Evolutionary conservation across 2,797 vertebrate species (phyloP).

Genomic region (Enteromius radiatus): DNA sequence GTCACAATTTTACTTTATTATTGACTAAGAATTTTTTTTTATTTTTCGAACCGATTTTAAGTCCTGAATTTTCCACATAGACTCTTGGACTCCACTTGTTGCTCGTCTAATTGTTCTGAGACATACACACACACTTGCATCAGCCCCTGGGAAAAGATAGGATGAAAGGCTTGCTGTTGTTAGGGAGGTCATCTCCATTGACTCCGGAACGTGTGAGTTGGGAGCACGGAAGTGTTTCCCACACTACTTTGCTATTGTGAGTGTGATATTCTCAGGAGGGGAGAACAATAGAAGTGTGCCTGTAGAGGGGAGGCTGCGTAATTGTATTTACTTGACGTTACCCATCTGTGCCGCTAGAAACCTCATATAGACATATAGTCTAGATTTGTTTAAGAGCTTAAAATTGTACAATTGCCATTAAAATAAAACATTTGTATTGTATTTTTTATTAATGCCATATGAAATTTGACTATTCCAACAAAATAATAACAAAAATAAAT

Average conservation of each 20-base stretch:
- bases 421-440: neutral
- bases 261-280: constrained; percentile 72
- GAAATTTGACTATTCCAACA: neutral
- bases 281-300: constrained; percentile 87
- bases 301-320: constrained; percentile 69
- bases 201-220: constrained; percentile 81
- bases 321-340: constrained; percentile 64
- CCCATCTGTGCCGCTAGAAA: constrained; percentile 45
- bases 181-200: constrained; percentile 74
- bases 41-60: neutral
- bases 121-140: constrained; percentile 38
- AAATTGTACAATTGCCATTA: neutral
- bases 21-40: too few species aligned
- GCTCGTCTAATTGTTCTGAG: constrained; percentile 36
- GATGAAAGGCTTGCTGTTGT: constrained; percentile 76
- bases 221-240: constrained; percentile 83
- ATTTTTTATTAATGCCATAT: neutral
- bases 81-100: neutral
- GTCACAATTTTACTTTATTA: neutral
- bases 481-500: neutral
- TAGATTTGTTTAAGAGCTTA: neutral
- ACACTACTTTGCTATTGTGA: constrained; percentile 83
- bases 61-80: neutral
- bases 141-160: constrained; percentile 64
- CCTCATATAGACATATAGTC: constrained; percentile 10